phyloP scores from a whole-genome alignment of 2,888 invertebrate species.

The Sarcophaga carnaria region DNA sequence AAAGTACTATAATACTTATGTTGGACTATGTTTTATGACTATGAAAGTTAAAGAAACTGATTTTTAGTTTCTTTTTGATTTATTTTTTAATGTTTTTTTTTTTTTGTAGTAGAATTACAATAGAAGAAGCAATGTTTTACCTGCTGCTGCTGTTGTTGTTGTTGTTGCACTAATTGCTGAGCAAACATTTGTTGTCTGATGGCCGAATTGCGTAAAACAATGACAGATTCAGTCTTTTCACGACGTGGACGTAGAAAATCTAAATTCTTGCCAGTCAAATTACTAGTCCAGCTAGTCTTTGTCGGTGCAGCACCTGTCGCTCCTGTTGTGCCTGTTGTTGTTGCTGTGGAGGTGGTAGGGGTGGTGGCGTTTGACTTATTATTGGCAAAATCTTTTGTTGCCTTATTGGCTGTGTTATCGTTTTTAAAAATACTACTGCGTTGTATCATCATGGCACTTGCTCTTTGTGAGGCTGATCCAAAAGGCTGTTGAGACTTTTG shows the following conservation, averaged over 20 bases:
- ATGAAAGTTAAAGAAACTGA: constrained; percentile 25
- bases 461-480: constrained; percentile 82
- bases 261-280: constrained; percentile 76
- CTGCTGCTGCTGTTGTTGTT: constrained; percentile 77
- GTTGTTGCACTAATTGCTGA: constrained; percentile 75
- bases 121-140: constrained; percentile 73
- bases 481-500: constrained; percentile 53
- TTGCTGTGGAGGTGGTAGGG: constrained; percentile 45
- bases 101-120: constrained; percentile 51
- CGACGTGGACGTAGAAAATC: constrained; percentile 87
- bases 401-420: constrained; percentile 43
- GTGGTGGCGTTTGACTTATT: constrained; percentile 54
- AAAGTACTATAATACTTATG: constrained; percentile 9
- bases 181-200: constrained; percentile 81
- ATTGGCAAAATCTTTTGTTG: constrained; percentile 57
- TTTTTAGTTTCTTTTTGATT: not conserved
- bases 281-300: constrained; percentile 79
- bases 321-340: constrained; percentile 36
- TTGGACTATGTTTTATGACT: constrained; percentile 29
- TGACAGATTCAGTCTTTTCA: constrained; percentile 95
- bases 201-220: constrained; percentile 87
- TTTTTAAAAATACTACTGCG: constrained; percentile 83
- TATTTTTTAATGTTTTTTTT: not conserved
- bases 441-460: constrained; percentile 88
- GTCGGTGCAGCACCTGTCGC: constrained; percentile 67